Percentiles rank a stretch among this genome's conserved stretches.
Evolutionary conservation across 2,888 invertebrate genomes (phyloP).

Genomic region (Cylindroiulus punctatus): DNA sequence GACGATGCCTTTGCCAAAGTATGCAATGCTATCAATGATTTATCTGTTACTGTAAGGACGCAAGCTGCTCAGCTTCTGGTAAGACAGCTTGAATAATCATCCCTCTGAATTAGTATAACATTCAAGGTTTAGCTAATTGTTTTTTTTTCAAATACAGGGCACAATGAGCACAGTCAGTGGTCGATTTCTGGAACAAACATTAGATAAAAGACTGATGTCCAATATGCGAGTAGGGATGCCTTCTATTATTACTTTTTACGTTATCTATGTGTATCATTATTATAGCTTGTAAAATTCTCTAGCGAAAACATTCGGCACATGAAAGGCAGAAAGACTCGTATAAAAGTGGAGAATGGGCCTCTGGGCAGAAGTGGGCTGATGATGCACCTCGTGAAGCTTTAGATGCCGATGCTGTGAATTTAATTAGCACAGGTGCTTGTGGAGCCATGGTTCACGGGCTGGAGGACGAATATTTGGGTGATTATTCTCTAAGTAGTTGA

Average conservation of each 20-base stretch:
- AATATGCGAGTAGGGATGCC: constrained; percentile 80
- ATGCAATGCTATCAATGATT: constrained; percentile 91
- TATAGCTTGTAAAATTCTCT: constrained; percentile 60
- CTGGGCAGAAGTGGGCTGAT: constrained; percentile 88
- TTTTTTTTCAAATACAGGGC: constrained; percentile 69
- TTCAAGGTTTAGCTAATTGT: neutral
- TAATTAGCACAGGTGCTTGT: constrained; percentile 94
- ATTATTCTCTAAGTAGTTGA: constrained; percentile 55
- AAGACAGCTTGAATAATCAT: constrained; percentile 40
- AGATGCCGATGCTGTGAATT: constrained; percentile 78
- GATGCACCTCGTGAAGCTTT: constrained; percentile 81
- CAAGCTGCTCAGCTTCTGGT: constrained; percentile 81
- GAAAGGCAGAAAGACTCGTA: constrained; percentile 85
- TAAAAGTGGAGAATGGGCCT: constrained; percentile 88
- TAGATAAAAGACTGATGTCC: constrained; percentile 97
- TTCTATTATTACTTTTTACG: neutral
- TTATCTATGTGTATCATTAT: constrained; percentile 4
- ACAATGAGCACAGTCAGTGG: constrained; percentile 86
- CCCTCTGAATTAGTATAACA: neutral
- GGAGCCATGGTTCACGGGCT: constrained; percentile 98
- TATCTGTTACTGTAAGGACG: constrained; percentile 87
- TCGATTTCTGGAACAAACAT: constrained; percentile 90
- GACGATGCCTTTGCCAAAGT: constrained; percentile 97
- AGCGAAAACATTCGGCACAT: constrained; percentile 85
- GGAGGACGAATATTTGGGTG: constrained; percentile 94